Base-by-base conservation (phyloP, 2,797 vertebrate genomes). In the Gambusia yucatana region DNA sequence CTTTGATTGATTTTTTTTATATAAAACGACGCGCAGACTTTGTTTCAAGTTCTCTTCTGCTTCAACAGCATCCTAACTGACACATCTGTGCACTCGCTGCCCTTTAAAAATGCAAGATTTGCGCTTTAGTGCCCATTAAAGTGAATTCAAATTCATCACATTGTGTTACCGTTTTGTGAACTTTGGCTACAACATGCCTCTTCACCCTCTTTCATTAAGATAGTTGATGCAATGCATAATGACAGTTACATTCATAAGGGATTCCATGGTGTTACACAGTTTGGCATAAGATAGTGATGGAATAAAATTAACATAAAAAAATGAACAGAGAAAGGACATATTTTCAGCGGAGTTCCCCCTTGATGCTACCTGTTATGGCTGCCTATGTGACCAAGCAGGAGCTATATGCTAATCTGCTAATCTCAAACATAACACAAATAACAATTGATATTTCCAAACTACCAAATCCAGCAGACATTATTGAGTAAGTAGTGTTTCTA, bases 111-210 rank as follows among this genome's bases (percentile, higher is more conserved):
- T 73, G 79, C 77, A 81, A 76, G 36, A 63, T 44, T 70, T 75
- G 86, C 89, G 78, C 73, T 77, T 76, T 8, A 59, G 33, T 8
- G 2, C 7, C 2, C 14, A 74, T 89, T 84, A 74, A 78, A 76
- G 88, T 87, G 67, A 63, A 86, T 87, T 76, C 82, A 71, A 61
- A 89, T 82, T 78, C 83, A 88, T 80, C 70, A 79, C 57, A 77
- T 74, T 63, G 77, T 78, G 57, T 71, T 75, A 83, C 78, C 39
- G 41, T 81, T 59, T 72, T 55, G 44, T 86, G 25, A 87, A 70
- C 73, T 78, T 69, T 4, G 81, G 30, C 44, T n/a, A 10, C 50
- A 75, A 67, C 22, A 36, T 46, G 44, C 10, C 63, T 6, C 8
- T 7, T 25, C 17, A 36, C 16, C 11, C 36, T 28, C 43, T 72